phyloP scores from a whole-genome alignment of 2,797 vertebrate species.

The Harpagifer antarcticus region DNA sequence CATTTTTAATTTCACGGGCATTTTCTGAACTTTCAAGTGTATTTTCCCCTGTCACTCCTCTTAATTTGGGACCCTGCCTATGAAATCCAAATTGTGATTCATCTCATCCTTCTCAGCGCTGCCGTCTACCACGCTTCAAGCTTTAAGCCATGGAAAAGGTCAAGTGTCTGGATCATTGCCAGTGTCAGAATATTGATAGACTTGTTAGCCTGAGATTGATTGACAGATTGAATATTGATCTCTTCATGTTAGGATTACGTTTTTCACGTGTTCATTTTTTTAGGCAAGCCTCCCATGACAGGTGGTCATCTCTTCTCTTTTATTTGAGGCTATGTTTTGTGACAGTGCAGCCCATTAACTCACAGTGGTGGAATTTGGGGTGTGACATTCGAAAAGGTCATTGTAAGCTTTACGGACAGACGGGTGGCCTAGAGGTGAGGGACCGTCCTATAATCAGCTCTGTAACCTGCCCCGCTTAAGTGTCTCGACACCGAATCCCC shows the following conservation, averaged over 20 bases:
- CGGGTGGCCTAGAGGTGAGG: constrained; percentile 39
- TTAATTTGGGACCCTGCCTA: constrained; percentile 72
- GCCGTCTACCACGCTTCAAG: constrained; percentile 50
- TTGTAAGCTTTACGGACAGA: constrained; percentile 47
- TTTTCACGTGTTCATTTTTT: constrained; percentile 28
- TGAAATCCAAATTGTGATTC: constrained; percentile 75
- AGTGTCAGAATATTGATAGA: constrained; percentile 80
- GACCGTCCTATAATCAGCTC: constrained; percentile 60
- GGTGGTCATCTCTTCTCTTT: constrained; percentile 9
- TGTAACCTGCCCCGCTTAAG: constrained; percentile 53
- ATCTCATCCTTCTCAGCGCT: constrained; percentile 51
- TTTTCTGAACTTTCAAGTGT: constrained; percentile 67
- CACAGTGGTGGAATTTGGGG: constrained; percentile 59
- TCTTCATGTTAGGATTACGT: constrained; percentile 43
- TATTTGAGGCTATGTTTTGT: constrained; percentile 28
- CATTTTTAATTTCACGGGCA: constrained; percentile 62
- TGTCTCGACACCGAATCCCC: constrained; percentile 46
- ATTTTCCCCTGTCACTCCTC: constrained; percentile 20
- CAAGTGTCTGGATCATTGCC: constrained; percentile 77
- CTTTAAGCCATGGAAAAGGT: constrained; percentile 82
- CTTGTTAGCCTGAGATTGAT: constrained; percentile 76
- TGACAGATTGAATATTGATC: constrained; percentile 69
- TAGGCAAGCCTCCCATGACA: background rate
- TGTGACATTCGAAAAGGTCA: constrained; percentile 74
- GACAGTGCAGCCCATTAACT: constrained; percentile 58